Conservation (phyloP, 2,113 vertebrate genomes). For the Tragelaphus scriptus region DNA sequence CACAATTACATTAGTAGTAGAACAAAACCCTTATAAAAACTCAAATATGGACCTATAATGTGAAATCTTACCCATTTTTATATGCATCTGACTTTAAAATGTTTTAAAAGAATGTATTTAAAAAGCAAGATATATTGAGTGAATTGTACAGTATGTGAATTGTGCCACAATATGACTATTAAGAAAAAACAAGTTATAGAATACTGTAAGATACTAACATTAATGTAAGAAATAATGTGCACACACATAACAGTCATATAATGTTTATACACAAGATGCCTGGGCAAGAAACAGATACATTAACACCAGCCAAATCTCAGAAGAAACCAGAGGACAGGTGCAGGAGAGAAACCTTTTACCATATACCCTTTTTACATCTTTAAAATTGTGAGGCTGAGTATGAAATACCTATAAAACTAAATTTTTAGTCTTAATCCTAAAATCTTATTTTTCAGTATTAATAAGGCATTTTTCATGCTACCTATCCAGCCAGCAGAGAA, state of each 20-base stretch:
- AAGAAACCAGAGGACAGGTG: background rate
- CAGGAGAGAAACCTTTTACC: background rate
- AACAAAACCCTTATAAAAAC: background rate
- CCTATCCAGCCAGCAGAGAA: background rate
- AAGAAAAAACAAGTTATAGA: background rate
- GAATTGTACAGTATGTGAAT: background rate
- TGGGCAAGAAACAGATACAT: background rate
- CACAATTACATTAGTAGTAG: background rate
- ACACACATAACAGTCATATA: background rate
- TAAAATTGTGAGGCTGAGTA: background rate
- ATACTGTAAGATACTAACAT: background rate
- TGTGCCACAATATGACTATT: background rate
- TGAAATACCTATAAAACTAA: background rate
- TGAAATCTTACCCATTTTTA: background rate
- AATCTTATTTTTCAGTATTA: background rate
- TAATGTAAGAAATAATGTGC: background rate
- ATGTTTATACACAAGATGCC: background rate
- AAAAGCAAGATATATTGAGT: background rate
- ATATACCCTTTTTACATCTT: background rate
- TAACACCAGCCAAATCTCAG: background rate
- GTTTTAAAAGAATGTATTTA: background rate
- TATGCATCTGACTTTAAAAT: background rate
- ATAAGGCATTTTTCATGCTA: background rate
- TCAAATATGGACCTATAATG: background rate
- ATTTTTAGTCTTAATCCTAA: background rate